Evolutionary conservation across 1,140 invertebrate species (phyloP), one percentile per base, ranked within the genome.

Genomic region (Hesperophylax magnus): DNA sequence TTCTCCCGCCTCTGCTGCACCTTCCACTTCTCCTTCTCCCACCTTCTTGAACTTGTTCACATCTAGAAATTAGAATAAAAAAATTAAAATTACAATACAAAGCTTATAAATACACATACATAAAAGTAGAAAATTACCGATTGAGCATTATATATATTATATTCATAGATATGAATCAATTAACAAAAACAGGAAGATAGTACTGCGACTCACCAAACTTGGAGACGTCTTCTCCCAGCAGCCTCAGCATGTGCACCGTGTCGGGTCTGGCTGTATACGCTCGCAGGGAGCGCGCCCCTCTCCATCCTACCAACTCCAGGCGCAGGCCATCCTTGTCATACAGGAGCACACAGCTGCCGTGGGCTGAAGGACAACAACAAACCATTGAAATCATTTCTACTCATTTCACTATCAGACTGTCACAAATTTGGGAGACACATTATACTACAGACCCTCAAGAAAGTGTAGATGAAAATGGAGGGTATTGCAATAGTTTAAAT

Each of bases 261-360:
- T 97, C 97, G 81, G 93, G 91, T 72, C 93, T 91, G 24, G 95
- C 93, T 18, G 97, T 94, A 87, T 98, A 99, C 17, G 95, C 96
- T 47, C 97, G 91, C 27, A 98, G 87, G 7, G 96, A 97, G 79
- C 93, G 93, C 11, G 93, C 95, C n/a, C 97, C 97, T 85, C 94
- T 93, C 97, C 97, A 98, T 0, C 97, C 97, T 74, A 97, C 96
- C 58, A 98, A 88, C 31, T 93, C 91, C 27, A 98, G 88, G 7
- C 91, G 91, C 63, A 95, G 90, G 20, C 88, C 86, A 60, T 91
- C 84, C 84, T 95, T 94, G 79, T 91, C 69, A 81, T 94, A 95
- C 83, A 94, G 89, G 3, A 96, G 86, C 72, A 96, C 91, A 87
- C 95, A 96, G 88, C 95, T 96, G 72, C 95, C 95, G 15, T 93